A percentile compares a stretch with the other conserved stretches of the same genome.
These are phyloP conservation scores for Timema podura DNA, from an alignment of 2,888 invertebrate genomes.

Conservation along the genomic window DNA sequence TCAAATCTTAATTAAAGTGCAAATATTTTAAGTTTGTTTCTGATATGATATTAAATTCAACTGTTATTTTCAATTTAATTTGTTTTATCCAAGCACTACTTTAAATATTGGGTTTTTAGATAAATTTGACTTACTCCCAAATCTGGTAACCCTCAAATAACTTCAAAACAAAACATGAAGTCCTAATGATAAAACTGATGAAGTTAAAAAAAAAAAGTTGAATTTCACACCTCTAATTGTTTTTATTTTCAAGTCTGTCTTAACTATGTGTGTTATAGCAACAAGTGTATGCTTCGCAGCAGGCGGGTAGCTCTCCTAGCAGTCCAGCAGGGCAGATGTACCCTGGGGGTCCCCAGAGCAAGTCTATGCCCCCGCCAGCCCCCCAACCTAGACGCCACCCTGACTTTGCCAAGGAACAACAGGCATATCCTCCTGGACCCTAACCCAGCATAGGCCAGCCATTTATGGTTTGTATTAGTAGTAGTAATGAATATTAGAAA, in stretches of 20 bases:
- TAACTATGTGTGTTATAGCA: slow-evolving; percentile 17
- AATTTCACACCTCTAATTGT: neutral
- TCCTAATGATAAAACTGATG: neutral
- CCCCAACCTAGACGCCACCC: slow-evolving; percentile 70
- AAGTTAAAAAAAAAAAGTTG: neutral
- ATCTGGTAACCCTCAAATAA: no score
- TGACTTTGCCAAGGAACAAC: slow-evolving; percentile 75
- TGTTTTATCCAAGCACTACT: no score
- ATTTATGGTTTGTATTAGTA: slow-evolving; percentile 55
- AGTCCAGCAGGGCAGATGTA: slow-evolving; percentile 45
- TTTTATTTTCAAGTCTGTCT: neutral
- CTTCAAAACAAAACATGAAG: no score
- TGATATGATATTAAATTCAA: no score
- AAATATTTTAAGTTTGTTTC: no score
- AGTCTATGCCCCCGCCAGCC: slow-evolving; percentile 58
- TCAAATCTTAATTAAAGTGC: no score
- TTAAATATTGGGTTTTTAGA: no score
- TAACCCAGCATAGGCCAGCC: slow-evolving; percentile 62
- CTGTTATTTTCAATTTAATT: no score
- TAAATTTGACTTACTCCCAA: no score
- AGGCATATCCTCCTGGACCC: slow-evolving; percentile 51
- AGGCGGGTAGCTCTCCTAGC: slow-evolving; percentile 29
- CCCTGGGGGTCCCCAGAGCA: slow-evolving; percentile 47
- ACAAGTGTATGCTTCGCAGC: slow-evolving; percentile 35
- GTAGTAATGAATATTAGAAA: no score